Percentiles rank a stretch among this genome's conserved stretches.
Evolutionary conservation across 2,888 invertebrate species (phyloP).

Genomic region (Leucania comma): DNA sequence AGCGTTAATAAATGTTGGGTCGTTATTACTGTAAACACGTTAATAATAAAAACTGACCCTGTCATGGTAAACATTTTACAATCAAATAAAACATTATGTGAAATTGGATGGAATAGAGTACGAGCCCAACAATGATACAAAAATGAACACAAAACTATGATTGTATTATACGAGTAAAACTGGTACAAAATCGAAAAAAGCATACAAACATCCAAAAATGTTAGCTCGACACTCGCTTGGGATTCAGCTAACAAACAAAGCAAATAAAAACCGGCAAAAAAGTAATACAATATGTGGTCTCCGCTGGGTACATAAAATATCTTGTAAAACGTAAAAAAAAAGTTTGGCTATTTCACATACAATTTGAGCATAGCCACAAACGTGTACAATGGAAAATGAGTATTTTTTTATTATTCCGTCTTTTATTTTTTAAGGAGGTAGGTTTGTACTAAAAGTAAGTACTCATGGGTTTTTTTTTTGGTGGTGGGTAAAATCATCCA

Average conservation of each 20-base stretch:
- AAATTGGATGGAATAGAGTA: neutral
- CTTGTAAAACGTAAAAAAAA: conserved; percentile 17
- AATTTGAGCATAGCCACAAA: neutral
- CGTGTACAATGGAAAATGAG: neutral
- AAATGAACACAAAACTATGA: conserved; percentile 4
- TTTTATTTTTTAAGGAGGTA: neutral
- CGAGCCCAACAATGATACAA: neutral
- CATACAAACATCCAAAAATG: conserved; percentile 18
- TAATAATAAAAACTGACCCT: neutral
- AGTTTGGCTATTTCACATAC: conserved; percentile 6
- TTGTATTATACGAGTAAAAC: conserved; percentile 31
- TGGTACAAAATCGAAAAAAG: conserved; percentile 29
- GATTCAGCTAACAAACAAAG: conserved; percentile 36
- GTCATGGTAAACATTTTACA: neutral
- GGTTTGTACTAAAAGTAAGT: no score
- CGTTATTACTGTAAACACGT: neutral
- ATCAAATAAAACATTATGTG: neutral
- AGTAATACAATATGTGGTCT: conserved; percentile 30
- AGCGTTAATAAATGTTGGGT: neutral
- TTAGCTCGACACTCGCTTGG: conserved; percentile 32
- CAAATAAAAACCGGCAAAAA: conserved; percentile 34
- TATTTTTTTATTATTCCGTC: neutral
- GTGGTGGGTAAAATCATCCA: no score
- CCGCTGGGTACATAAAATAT: conserved; percentile 9
- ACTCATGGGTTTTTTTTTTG: no score